These are phyloP conservation scores for Tursiops truncatus DNA, from an alignment of 2,113 vertebrate genomes.

Conservation along the genomic window DNA sequence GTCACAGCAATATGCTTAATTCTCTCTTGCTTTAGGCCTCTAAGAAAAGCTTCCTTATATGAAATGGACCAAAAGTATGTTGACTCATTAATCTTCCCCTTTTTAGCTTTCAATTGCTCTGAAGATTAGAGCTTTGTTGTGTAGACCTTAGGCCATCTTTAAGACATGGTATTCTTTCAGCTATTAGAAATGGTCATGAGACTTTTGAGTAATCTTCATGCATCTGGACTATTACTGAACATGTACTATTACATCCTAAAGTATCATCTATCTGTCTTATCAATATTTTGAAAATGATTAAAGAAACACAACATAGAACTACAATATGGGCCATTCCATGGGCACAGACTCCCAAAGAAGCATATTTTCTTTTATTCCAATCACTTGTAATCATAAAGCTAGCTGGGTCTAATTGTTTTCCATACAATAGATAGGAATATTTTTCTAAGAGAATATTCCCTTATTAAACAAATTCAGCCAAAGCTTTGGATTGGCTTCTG, in stretches of 20 bases:
- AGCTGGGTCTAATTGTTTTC: background rate
- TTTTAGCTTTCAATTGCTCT: background rate
- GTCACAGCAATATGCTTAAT: background rate
- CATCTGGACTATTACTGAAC: background rate
- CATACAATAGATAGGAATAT: background rate
- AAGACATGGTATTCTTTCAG: background rate
- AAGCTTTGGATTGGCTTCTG: background rate
- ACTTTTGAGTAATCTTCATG: background rate
- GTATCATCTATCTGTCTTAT: background rate
- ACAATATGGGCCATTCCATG: background rate
- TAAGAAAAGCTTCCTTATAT: background rate
- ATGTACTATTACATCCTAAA: background rate
- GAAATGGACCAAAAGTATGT: background rate
- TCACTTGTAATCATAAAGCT: background rate
- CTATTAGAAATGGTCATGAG: slow-evolving; percentile 8
- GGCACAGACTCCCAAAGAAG: background rate
- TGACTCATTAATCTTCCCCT: background rate
- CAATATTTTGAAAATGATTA: background rate
- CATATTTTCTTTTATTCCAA: background rate
- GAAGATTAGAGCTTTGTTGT: background rate
- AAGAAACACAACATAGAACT: background rate
- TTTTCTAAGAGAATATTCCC: background rate
- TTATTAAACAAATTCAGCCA: background rate
- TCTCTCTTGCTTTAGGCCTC: background rate
- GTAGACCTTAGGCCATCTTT: background rate